Evolutionary conservation across 2,113 vertebrate genomes (phyloP), one percentile per base, ranked within the genome.

Genomic region (Oxyura jamaicensis): DNA sequence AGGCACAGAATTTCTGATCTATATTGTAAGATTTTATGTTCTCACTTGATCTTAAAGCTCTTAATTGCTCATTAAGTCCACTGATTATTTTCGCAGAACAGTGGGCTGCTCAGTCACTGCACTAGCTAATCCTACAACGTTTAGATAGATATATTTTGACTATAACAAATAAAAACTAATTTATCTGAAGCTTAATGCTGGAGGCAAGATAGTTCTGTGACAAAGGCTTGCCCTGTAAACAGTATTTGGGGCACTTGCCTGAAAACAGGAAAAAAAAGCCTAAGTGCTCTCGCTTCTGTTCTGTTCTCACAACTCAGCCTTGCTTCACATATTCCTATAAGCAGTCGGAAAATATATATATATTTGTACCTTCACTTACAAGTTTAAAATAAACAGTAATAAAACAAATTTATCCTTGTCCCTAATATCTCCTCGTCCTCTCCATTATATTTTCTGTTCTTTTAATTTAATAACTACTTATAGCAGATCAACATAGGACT

Each of bases 11-110:
- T 84, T 92, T 95, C 41, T 87, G 41, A 26, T 36, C 31, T 73
- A 0, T 28, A 3, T 46, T 3, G 68, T 75, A 83, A 68, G 26
- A 53, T 78, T 81, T 86, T 69, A 8, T 69, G 22, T 68, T 91
- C 66, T 86, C 21, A 10, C 20, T 83, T 80, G 69, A 29, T 23
- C 39, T 78, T 53, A 79, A 69, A 80, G 46, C 48, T 91, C 33
- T 77, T 77, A 86, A 81, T 81, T 93, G 60, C 50, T 94, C 66
- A 41, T 90, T 80, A 95, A 50, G 68, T 33, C 19, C 48, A n/a
- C 48, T 68, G n/a, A 36, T 76, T 74, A 73, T 90, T 95, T 94
- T 79, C 39, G 42, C 52, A 79, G 42, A 86, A 67, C 28, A 48
- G 10, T 52, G 21, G 21, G 11, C 29, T 50, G 5, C 79, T 91